These are phyloP conservation scores for Eptatretus atami DNA, from an alignment of 2,797 vertebrate genomes.

Conservation along the genomic window DNA sequence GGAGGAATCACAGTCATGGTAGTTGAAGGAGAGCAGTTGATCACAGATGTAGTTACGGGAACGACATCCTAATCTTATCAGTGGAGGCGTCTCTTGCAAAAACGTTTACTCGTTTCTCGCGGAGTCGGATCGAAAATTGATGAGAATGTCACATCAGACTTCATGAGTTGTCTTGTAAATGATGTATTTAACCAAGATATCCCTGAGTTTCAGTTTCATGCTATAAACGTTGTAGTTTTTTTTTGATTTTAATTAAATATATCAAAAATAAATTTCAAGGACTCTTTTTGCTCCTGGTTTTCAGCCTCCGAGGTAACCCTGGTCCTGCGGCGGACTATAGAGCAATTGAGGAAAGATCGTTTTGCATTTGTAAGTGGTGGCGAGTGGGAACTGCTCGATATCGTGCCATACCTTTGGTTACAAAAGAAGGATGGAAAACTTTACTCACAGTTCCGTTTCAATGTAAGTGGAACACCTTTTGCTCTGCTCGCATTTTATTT, in stretches of 20 bases:
- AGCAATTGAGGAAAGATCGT: constrained; percentile 42
- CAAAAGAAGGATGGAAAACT: not conserved
- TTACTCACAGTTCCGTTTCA: not conserved
- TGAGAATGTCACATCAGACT: too few relatives aligned
- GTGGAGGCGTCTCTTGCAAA: too few relatives aligned
- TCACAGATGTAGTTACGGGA: too few relatives aligned
- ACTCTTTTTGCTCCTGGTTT: constrained; percentile 7
- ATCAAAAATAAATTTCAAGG: constrained; percentile 3
- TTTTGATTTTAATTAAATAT: not conserved
- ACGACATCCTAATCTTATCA: too few relatives aligned
- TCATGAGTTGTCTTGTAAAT: too few relatives aligned
- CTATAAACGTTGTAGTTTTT: too few relatives aligned
- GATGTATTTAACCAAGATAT: too few relatives aligned
- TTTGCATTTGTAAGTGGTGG: constrained; percentile 79
- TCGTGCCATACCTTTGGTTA: constrained; percentile 21
- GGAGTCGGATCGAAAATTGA: too few relatives aligned
- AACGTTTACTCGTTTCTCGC: too few relatives aligned
- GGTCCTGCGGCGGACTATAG: constrained; percentile 43
- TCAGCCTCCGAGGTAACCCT: constrained; percentile 78
- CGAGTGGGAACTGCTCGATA: constrained; percentile 70
- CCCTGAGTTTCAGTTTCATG: too few relatives aligned
- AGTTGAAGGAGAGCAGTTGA: too few relatives aligned
- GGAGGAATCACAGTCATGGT: too few relatives aligned
- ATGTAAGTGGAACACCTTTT: not conserved
- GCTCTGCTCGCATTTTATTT: not conserved